These are phyloP conservation scores for Ooceraea biroi DNA, from an alignment of 1,140 invertebrate genomes.

Conservation along the genomic window DNA sequence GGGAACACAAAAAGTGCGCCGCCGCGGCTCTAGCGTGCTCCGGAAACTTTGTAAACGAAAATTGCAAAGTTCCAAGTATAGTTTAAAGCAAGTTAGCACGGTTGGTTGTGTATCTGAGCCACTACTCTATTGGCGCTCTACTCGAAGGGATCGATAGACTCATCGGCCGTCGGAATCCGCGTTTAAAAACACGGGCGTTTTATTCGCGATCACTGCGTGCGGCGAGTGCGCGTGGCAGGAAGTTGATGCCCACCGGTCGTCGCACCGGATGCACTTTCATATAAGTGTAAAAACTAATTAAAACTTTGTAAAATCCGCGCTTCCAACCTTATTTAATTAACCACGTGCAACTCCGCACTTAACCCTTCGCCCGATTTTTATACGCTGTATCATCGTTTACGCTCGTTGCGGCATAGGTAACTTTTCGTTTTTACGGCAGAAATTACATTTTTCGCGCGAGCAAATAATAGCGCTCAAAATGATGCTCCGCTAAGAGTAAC, in stretches of 20 bases:
- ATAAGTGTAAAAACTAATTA: slow-evolving; percentile 54
- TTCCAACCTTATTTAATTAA: slow-evolving; percentile 46
- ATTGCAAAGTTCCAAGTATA: slow-evolving; percentile 27
- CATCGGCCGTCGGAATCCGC: background rate
- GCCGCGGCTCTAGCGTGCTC: background rate
- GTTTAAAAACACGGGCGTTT: background rate
- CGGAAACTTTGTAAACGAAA: slow-evolving; percentile 50
- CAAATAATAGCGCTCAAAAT: background rate
- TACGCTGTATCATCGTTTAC: slow-evolving; percentile 7
- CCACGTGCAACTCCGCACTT: slow-evolving; percentile 32
- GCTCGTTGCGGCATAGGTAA: slow-evolving; percentile 2
- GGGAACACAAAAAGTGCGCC: slow-evolving; percentile 24
- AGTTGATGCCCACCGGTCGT: background rate
- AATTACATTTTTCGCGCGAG: slow-evolving; percentile 4
- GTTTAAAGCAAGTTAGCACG: slow-evolving; percentile 25
- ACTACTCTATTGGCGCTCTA: background rate
- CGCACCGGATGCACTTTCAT: slow-evolving; percentile 1
- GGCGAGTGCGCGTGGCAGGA: background rate
- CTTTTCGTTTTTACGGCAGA: background rate
- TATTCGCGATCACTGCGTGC: background rate
- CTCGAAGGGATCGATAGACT: background rate
- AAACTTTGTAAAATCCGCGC: slow-evolving; percentile 45
- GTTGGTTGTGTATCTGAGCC: background rate
- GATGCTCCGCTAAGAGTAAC: background rate
- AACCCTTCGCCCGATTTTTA: slow-evolving; percentile 37